A percentile compares a stretch with the other conserved stretches of the same genome.
phyloP scores from a whole-genome alignment of 2,888 invertebrate genomes.

The Notodromas monacha region DNA sequence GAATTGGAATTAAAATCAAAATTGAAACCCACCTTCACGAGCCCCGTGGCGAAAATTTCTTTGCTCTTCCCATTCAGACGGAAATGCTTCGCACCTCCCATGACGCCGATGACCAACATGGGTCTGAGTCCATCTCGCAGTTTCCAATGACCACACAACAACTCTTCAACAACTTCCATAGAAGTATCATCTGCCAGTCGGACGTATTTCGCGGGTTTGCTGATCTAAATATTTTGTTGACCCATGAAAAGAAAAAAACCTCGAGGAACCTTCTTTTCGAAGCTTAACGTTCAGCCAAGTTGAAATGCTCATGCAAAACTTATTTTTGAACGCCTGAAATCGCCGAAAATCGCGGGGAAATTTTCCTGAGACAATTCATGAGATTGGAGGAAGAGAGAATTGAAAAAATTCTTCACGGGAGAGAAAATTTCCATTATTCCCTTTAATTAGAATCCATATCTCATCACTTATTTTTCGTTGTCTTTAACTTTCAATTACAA shows the following conservation, averaged over 20 bases:
- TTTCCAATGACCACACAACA: conserved; percentile 15
- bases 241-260: too few species aligned
- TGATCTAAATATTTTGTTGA: conserved; percentile 11
- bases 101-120: conserved; percentile 16
- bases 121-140: conserved; percentile 15
- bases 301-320: too few species aligned
- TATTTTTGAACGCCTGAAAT: too few species aligned
- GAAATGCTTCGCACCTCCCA: conserved; percentile 18
- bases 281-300: too few species aligned
- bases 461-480: too few species aligned
- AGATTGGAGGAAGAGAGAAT: not conserved
- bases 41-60: conserved; percentile 15
- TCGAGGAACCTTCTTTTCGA: too few species aligned
- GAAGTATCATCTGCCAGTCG: conserved; percentile 14
- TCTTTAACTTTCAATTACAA: too few species aligned
- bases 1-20: too few species aligned
- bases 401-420: not conserved
- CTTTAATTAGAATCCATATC: too few species aligned
- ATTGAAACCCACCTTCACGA: conserved; percentile 14
- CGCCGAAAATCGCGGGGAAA: too few species aligned
- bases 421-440: too few species aligned
- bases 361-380: not conserved
- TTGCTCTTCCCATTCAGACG: conserved; percentile 16
- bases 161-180: conserved; percentile 13
- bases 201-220: conserved; percentile 14